Evolutionary conservation across 2,797 vertebrate species (phyloP).

Genomic region (Spinus olivaceus): DNA sequence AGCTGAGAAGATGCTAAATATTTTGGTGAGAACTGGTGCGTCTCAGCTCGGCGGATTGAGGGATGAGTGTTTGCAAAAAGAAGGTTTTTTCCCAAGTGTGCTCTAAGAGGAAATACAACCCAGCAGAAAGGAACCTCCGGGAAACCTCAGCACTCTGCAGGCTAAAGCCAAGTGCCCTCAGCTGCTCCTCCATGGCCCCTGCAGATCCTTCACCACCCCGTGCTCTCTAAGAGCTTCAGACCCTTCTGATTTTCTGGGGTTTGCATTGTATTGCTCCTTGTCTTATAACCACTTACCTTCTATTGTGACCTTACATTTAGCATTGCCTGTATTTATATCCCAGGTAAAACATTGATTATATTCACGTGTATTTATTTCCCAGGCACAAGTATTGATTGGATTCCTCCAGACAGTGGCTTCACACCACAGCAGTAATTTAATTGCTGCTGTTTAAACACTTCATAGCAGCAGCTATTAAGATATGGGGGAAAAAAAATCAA

Average conservation of each 20-base stretch:
- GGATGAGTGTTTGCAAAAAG: not conserved
- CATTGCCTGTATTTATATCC: not conserved
- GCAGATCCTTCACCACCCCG: not conserved
- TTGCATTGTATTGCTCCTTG: not conserved
- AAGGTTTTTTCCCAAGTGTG: not conserved
- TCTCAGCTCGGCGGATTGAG: not conserved
- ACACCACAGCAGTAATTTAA: not conserved
- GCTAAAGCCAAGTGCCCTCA: not conserved
- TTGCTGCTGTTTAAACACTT: not conserved
- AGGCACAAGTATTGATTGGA: not conserved
- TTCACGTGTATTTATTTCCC: not conserved
- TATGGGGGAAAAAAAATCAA: not conserved
- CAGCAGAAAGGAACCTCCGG: not conserved
- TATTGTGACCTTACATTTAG: not conserved
- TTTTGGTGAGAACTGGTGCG: not conserved
- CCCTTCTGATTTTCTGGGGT: not conserved
- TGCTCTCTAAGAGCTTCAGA: not conserved
- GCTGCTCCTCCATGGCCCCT: not conserved
- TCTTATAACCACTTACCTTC: not conserved
- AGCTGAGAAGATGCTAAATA: conserved; percentile 1
- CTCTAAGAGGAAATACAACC: not conserved
- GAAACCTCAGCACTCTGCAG: not conserved
- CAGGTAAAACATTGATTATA: not conserved
- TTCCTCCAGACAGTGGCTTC: not conserved
- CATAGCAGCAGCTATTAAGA: not conserved